Conservation (phyloP, 1,140 invertebrate genomes). For the Lutraria rhynchaena region DNA sequence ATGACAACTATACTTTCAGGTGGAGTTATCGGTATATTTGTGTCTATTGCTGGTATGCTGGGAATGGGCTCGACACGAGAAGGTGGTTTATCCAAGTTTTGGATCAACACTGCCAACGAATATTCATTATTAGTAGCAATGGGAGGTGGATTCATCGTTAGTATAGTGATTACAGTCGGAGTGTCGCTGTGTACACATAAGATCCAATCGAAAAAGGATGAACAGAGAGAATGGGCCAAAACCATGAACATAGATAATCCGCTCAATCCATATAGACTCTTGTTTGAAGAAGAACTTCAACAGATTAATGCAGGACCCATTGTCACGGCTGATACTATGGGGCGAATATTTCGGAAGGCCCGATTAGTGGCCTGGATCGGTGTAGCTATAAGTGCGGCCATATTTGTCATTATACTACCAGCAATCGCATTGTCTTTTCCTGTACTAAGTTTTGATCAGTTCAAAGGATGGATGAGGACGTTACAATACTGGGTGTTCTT, state of each 20-base stretch:
- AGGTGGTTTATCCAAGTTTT: slow-evolving; percentile 70
- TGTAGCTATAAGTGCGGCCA: slow-evolving; percentile 36
- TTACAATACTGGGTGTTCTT: slow-evolving; percentile 27
- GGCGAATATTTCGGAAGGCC: slow-evolving; percentile 51
- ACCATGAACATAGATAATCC: slow-evolving; percentile 81
- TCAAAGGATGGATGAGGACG: slow-evolving; percentile 17
- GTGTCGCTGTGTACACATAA: slow-evolving; percentile 63
- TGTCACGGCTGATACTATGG: slow-evolving; percentile 55
- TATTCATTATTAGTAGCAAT: slow-evolving; percentile 72
- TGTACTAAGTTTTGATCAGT: slow-evolving; percentile 9
- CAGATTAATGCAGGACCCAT: slow-evolving; percentile 53
- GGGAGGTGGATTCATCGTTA: slow-evolving; percentile 67
- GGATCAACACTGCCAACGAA: slow-evolving; percentile 70
- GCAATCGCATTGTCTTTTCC: slow-evolving; percentile 39
- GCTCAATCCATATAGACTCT: slow-evolving; percentile 77
- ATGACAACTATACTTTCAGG: slow-evolving; percentile 63
- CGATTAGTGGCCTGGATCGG: slow-evolving; percentile 45
- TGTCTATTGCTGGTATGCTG: slow-evolving; percentile 64
- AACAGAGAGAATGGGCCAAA: slow-evolving; percentile 70
- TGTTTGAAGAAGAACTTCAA: slow-evolving; percentile 74
- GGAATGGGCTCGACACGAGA: slow-evolving; percentile 68
- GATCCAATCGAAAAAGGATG: slow-evolving; percentile 53
- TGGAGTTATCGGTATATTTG: slow-evolving; percentile 63
- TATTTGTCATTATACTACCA: slow-evolving; percentile 58
- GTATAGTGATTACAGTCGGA: slow-evolving; percentile 62